Base-by-base conservation (phyloP, 2,888 invertebrate species). In the Heliconius aoede region DNA sequence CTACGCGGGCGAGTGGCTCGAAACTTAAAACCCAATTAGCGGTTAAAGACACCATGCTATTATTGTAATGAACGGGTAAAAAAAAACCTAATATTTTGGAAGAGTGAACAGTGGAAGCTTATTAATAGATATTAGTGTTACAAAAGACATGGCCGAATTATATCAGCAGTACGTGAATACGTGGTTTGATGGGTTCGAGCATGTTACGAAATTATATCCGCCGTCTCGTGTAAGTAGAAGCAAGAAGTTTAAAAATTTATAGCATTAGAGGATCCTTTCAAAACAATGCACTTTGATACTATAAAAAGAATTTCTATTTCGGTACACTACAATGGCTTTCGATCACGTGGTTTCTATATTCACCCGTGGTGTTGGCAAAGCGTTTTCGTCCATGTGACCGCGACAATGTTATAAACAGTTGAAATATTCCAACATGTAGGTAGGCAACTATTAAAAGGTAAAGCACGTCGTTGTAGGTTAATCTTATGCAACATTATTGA, bases 71-170 rank as follows among this genome's bases (percentile, higher is more conserved):
- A 83, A 83, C 86, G 83, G 83, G 85, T 89, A 90, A 90, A 90
- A 91, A 89, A 90, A 89, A 89, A 88, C 86, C 86, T 84, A 18
- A 86, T 90, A 91, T 92, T 92, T 90, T 86, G 88, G 87, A 87
- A 85, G 85, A 82, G 85, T 87, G 87, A 88, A 90, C 90, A 89
- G 89, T 84, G 81, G n/a, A n/a, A n/a, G 82, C 82, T 86, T 93
- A 92, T 90, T 89, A 89, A 91, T 93, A 92, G 91, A 87, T 72
- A 65, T 61, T 61, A 79, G 76, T 84, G 83, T 93, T 93, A 92
- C 92, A 90, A 90, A 92, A 92, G 91, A 90, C 90, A 88, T 88
- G 92, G 90, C 92, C 92, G 92, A 90, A 90, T 93, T 93, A 94
- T 93, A 93, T 93, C 94, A 93, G 91, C 86, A 85, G 85, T 83